Evolutionary conservation across 2,113 vertebrate genomes (phyloP), one percentile per base, ranked within the genome.

Genomic region (Pachycephala philippinensis): DNA sequence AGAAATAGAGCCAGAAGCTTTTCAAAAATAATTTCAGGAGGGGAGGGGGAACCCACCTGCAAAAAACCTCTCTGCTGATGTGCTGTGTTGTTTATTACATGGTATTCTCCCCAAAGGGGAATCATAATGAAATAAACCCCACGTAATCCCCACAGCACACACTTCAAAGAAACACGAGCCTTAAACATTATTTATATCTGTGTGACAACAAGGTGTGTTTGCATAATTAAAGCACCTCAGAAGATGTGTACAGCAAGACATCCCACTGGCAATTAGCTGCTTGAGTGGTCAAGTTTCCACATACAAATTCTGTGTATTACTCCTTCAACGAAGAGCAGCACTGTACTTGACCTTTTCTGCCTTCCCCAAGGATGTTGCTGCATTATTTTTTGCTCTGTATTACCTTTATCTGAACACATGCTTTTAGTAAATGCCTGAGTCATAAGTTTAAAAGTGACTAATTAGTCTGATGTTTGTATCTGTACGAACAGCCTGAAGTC

Each of bases 221-320:
- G 69, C 77, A 93, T 97, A 96, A 96, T 96, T 96, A 89, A 96
- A 96, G 45, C 20, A 75, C 80, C 83, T 93, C 72, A 57, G 95
- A 96, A 94, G 88, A 84, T 61, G 77, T 82, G 69, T 96, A 69
- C 80, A 89, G 93, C 88, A 90, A 93, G 85, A 54, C 61, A 86
- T 94, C 76, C 80, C 57, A 53, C 93, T 94, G 96, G 87, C 90
- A 94, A 91, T 94, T 96, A 96, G 80, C 83, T 96, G 90, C 93
- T 90, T 82, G 76, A 95, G 65, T 90, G 92, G 90, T 90, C 93
- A 92, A 70, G 28, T 87, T 89, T 75, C 86, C 80, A 76, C 54
- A 40, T 52, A 65, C 9, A 82, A 84, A 91, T 94, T 68, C 70
- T 53, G 37, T 27, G 4, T 75, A 44, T 89, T 77, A 31, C 45